A percentile compares a stretch with the other conserved stretches of the same genome.
phyloP scores from a whole-genome alignment of 2,113 vertebrate genomes.

The Dunckerocampus dactyliophorus region DNA sequence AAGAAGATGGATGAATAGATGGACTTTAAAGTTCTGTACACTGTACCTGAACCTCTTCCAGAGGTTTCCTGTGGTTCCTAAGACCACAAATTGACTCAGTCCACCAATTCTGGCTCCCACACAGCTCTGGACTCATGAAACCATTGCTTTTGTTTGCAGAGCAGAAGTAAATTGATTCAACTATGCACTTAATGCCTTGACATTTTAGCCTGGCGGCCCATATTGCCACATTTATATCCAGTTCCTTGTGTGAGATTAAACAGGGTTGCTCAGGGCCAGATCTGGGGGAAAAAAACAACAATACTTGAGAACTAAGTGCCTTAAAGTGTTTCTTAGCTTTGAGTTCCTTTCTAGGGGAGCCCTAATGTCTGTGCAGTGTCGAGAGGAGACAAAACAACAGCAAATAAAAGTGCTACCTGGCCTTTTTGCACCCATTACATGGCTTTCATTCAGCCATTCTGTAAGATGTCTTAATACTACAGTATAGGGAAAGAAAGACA shows the following conservation, averaged over 20 bases:
- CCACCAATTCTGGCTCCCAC: background rate
- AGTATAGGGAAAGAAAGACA: no score
- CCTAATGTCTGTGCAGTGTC: slow-evolving; percentile 10
- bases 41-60: background rate
- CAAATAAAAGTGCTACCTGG: no score
- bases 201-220: slow-evolving; percentile 39
- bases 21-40: background rate
- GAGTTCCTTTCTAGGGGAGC: slow-evolving; percentile 23
- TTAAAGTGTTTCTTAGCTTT: slow-evolving; percentile 24
- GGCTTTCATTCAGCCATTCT: no score
- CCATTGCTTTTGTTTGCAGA: slow-evolving; percentile 3
- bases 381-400: slow-evolving; percentile 30
- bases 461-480: no score
- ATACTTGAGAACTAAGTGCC: slow-evolving; percentile 31
- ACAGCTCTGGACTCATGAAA: slow-evolving; percentile 17
- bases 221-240: slow-evolving; percentile 36
- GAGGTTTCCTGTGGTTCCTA: background rate
- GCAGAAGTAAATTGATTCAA: slow-evolving; percentile 55
- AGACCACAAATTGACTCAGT: slow-evolving; percentile 21
- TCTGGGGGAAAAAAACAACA: slow-evolving; percentile 31
- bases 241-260: slow-evolving; percentile 25
- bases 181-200: slow-evolving; percentile 36
- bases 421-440: no score
- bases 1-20: background rate
- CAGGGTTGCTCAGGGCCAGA: slow-evolving; percentile 26